These are phyloP conservation scores for Centropyge bicolor DNA, from an alignment of 2,797 vertebrate species.

Conservation along the genomic window DNA sequence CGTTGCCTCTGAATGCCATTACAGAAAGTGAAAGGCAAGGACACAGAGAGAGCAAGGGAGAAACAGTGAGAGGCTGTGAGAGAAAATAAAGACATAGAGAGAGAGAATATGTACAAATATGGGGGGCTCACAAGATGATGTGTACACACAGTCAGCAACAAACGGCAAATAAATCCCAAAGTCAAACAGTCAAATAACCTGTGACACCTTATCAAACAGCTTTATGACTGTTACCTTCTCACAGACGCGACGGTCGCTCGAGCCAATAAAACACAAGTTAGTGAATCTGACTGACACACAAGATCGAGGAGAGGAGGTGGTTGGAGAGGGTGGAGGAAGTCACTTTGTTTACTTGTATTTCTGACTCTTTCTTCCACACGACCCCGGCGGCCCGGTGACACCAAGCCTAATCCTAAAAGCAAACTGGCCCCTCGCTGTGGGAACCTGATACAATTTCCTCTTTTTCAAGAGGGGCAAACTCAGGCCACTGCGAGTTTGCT, in stretches of 20 bases:
- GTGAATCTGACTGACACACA: conserved; percentile 45
- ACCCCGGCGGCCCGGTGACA: conserved; percentile 83
- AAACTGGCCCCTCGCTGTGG: conserved; percentile 87
- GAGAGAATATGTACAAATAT: conserved; percentile 19
- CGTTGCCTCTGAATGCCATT: conserved; percentile 32
- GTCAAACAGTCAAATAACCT: conserved; percentile 67
- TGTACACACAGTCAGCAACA: conserved; percentile 32
- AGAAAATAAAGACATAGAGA: conserved; percentile 4
- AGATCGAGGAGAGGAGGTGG: background rate
- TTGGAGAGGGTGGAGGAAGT: conserved; percentile 35
- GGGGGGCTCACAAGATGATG: conserved; percentile 17
- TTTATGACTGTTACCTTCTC: conserved; percentile 76
- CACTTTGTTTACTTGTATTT: conserved; percentile 74
- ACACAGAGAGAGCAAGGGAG: background rate
- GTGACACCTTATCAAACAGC: conserved; percentile 71
- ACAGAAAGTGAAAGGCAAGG: conserved; percentile 9
- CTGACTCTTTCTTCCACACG: conserved; percentile 85
- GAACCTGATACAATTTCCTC: conserved; percentile 92
- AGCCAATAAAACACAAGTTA: conserved; percentile 70
- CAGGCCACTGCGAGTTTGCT: conserved; percentile 84
- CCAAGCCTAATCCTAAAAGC: conserved; percentile 89
- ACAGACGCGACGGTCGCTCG: conserved; percentile 64
- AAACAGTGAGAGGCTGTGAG: background rate
- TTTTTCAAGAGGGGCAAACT: conserved; percentile 79
- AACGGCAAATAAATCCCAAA: conserved; percentile 62